Percentiles rank a stretch among this genome's conserved stretches.
These are phyloP conservation scores for Brassicogethes aeneus DNA, from an alignment of 2,888 invertebrate species.

Conservation along the genomic window DNA sequence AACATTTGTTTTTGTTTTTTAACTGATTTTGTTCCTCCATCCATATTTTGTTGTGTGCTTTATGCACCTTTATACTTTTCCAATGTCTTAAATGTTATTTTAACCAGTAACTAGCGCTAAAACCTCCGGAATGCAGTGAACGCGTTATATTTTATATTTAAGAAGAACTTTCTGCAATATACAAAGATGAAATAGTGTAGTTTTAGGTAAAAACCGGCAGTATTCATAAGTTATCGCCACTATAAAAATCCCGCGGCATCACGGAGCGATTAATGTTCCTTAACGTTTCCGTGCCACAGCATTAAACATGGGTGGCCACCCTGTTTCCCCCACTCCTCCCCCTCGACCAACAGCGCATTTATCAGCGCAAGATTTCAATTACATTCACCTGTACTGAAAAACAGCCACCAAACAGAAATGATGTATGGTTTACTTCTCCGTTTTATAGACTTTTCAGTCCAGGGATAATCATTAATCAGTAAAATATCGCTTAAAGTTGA, in stretches of 20 bases:
- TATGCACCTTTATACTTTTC: no score
- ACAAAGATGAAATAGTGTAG: slow-evolving; percentile 19
- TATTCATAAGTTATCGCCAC: slow-evolving; percentile 27
- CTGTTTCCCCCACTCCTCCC: slow-evolving; percentile 15
- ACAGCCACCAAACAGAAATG: neutral
- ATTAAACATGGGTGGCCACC: slow-evolving; percentile 32
- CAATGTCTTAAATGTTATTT: no score
- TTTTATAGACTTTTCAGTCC: no score
- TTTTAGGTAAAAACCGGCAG: slow-evolving; percentile 22
- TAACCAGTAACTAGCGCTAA: no score
- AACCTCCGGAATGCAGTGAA: no score
- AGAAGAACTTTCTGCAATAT: slow-evolving; percentile 12
- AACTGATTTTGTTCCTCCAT: no score
- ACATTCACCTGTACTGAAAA: slow-evolving; percentile 17
- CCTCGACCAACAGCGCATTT: slow-evolving; percentile 21
- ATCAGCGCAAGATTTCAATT: slow-evolving; percentile 30
- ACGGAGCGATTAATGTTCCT: slow-evolving; percentile 33
- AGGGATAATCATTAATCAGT: no score
- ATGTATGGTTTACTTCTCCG: no score
- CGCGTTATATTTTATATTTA: neutral
- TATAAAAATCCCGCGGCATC: slow-evolving; percentile 29
- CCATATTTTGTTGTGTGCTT: no score
- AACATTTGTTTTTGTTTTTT: no score
- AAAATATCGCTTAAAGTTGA: no score
- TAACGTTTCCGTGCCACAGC: slow-evolving; percentile 31